phyloP scores from a whole-genome alignment of 2,113 vertebrate genomes.

The Brachypteracias leptosomus region DNA sequence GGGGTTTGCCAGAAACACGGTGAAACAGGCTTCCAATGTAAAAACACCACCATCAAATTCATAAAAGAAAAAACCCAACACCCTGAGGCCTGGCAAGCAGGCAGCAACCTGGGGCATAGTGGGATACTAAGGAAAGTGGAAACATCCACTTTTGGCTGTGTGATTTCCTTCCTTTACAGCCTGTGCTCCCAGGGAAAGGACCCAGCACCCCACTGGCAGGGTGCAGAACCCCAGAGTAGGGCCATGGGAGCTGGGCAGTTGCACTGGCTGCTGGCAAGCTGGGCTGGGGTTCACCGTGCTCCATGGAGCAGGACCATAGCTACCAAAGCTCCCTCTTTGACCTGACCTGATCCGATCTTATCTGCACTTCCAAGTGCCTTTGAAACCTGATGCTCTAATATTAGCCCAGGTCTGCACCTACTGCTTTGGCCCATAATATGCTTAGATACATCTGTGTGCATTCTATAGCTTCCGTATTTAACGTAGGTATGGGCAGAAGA shows the following conservation, averaged over 20 bases:
- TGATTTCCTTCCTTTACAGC: not conserved
- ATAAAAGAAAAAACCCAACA: not conserved
- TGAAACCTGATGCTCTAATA: not conserved
- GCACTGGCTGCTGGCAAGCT: not conserved
- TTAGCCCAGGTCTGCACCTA: not conserved
- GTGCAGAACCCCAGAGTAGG: not conserved
- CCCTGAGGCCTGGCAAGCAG: not conserved
- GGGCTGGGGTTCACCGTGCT: fast-evolving
- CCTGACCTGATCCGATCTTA: not conserved
- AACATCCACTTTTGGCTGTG: not conserved
- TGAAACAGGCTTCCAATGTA: not conserved
- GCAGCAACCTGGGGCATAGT: not conserved
- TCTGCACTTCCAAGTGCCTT: not conserved
- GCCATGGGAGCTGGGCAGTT: fast-evolving
- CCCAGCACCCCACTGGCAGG: not conserved
- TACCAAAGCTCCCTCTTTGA: not conserved
- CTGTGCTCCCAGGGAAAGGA: not conserved
- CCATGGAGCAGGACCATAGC: not conserved
- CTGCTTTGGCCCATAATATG: not conserved
- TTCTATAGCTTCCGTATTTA: not conserved
- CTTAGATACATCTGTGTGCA: fast-evolving
- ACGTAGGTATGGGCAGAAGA: not conserved
- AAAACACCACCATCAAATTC: not conserved
- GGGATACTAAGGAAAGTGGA: not conserved
- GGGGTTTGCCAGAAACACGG: not conserved